Conservation (phyloP, 2,113 vertebrate species). For the Thermophis baileyi region DNA sequence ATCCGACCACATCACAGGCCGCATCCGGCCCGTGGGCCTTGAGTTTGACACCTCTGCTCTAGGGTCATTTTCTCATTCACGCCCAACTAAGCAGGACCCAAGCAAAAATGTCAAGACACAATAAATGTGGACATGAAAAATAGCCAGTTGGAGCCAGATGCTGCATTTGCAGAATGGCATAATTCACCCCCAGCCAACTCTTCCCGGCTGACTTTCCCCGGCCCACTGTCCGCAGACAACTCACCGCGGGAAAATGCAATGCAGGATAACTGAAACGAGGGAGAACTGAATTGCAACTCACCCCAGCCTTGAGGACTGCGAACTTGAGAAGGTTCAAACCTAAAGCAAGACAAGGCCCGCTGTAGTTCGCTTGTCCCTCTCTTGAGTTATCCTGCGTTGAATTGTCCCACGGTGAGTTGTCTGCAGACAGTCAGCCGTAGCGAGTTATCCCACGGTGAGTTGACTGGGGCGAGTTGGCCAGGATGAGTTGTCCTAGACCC, state of each 20-base stretch:
- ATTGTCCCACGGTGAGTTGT: not conserved
- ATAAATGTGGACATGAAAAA: not conserved
- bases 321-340: not conserved
- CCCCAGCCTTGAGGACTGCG: not conserved
- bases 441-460: not conserved
- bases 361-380: not conserved
- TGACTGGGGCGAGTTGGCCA: not conserved
- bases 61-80: not conserved
- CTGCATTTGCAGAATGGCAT: not conserved
- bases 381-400: too few species aligned
- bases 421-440: too few species aligned
- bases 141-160: not conserved
- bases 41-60: too few species aligned
- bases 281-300: not conserved
- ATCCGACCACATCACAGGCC: too few species aligned
- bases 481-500: not conserved
- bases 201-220: not conserved
- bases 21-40: too few species aligned
- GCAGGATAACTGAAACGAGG: not conserved
- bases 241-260: not conserved
- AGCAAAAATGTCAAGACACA: not conserved
- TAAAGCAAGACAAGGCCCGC: not conserved
- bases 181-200: too few species aligned
- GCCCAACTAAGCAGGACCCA: too few species aligned
- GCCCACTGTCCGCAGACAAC: not conserved